Percentiles rank a stretch among this genome's conserved stretches.
Evolutionary conservation across 2,888 invertebrate genomes (phyloP).

Genomic region (Ectemnius continuus): DNA sequence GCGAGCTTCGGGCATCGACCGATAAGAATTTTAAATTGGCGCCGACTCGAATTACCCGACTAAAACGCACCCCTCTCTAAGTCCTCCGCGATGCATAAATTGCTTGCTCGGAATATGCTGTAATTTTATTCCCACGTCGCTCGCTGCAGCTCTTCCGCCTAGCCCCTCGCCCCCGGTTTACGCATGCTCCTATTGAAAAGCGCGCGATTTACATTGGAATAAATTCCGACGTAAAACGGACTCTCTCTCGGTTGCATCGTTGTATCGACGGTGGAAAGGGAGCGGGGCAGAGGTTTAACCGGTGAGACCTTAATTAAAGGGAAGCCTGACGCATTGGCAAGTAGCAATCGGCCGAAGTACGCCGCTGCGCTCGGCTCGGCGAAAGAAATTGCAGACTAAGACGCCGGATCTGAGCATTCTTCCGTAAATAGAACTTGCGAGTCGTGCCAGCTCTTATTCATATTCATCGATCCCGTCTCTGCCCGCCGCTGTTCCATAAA

Average conservation of each 20-base stretch:
- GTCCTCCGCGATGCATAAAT: not conserved
- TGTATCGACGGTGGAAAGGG: not conserved
- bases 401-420: slow-evolving; percentile 11
- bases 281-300: not conserved
- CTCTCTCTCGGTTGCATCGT: slow-evolving; percentile 15
- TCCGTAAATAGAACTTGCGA: slow-evolving; percentile 16
- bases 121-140: slow-evolving; percentile 6
- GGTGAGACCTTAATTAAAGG: slow-evolving; percentile 49
- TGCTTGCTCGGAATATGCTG: not conserved
- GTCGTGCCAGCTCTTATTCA: slow-evolving; percentile 54
- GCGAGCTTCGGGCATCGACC: not conserved
- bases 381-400: not conserved
- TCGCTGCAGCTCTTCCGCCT: slow-evolving; percentile 1
- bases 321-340: slow-evolving; percentile 44
- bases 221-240: slow-evolving; percentile 16
- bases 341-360: slow-evolving; percentile 54
- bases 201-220: slow-evolving; percentile 18
- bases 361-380: slow-evolving; percentile 27
- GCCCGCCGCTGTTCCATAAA: slow-evolving; percentile 44
- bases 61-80: too few relatives aligned
- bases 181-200: slow-evolving; percentile 14
- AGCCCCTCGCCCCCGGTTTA: not conserved
- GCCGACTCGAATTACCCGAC: too few relatives aligned
- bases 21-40: not conserved
- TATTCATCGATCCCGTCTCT: slow-evolving; percentile 49